Evolutionary conservation across 2,797 vertebrate species (phyloP), one percentile per base, ranked within the genome.

Genomic region (Sus cebifrons): DNA sequence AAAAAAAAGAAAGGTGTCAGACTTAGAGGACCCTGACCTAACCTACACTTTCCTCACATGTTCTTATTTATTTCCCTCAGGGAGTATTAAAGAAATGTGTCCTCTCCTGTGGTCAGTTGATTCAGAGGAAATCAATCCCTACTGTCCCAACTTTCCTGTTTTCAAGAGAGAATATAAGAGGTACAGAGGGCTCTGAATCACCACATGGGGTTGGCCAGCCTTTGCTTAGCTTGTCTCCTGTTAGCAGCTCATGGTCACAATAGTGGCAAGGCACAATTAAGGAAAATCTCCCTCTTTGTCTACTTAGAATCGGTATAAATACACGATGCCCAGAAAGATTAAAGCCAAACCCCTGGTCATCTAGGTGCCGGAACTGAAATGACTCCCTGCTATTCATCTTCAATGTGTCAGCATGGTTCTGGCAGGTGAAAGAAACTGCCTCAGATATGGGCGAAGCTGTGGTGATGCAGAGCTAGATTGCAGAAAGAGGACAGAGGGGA

Each of bases 221-320:
- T 95, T 94, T 64, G 15, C 60, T 92, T 88, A 17, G 29, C n/a
- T 79, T 85, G 82, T 92, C 75, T 95, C 62, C 29, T 60, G 17
- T 86, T 93, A 86, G 86, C 56, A 91, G 71, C 49, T 83, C 32
- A 15, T 21, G 58, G 77, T 56, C 56, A 82, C 73, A 81, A 44
- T n/a, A 93, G 62, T 68, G 21, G 25, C 65, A 78, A 70, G n/a
- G n/a, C 27, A 85, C 67, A 58, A 75, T 70, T 58, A 83, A 68
- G 67, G 58, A 62, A 62, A 96, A 84, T 27, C 67, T 89, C 49
- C 58, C 32, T 92, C 54, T 96, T 94, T 70, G 14, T 92, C 32
- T 87, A 54, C 25, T 89, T 49, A 36, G 52, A 74, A 84, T 91
- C 62, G 67, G 13, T 40, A 82, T 78, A 89, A 95, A 96, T 84